Base-by-base conservation (phyloP, 2,113 vertebrate genomes). In the Monarcha castaneiventris region DNA sequence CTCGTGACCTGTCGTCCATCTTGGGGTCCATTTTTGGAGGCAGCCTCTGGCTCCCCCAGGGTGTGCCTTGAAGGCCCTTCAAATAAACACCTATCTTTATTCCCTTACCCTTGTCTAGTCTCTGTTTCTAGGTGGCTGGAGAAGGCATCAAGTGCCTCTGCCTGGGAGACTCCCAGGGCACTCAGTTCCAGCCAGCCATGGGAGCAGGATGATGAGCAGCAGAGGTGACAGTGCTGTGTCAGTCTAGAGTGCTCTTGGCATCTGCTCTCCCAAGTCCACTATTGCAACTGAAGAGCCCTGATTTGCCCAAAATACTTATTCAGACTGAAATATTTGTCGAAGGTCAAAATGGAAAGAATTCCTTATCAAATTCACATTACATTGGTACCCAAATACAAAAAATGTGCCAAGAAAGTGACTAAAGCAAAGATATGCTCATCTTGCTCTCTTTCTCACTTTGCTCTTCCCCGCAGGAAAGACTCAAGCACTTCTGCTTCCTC, bases 401-500 rank as follows among this genome's bases (percentile, higher is more conserved):
- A 49, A 18, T 17, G 5, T 66, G 35, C 37, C 37, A 72, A 69
- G 41, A 69, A 90, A 37, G 48, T 35, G 39, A 63, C 39, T 58
- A 58, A 61, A 74, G 48, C 37, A 76, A 69, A 84, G 7, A 73
- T 44, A 26, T 21, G 51, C 39, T 95, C 15, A 89, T 66, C 37
- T 46, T 78, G 29, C 17, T 92, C 18, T 69, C 63, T 80, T 56
- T 90, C 66, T 73, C 30, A 43, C 52, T 95, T 87, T 89, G 77
- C 41, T 95, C 52, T 85, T 91, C 46, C 81, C 95, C 71, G 11
- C 97, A 99, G 99, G 98, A 97, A 46, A 98, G 91, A 48, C 82
- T 99, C 76, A 97, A 97, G 19, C 97, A 98, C 35, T 99, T 97
- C 97, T 99, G 98, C 95, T 99, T 99, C 63, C 97, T 99, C 83